Conservation (phyloP, 2,113 vertebrate species). For the Oreochromis spilurus region DNA sequence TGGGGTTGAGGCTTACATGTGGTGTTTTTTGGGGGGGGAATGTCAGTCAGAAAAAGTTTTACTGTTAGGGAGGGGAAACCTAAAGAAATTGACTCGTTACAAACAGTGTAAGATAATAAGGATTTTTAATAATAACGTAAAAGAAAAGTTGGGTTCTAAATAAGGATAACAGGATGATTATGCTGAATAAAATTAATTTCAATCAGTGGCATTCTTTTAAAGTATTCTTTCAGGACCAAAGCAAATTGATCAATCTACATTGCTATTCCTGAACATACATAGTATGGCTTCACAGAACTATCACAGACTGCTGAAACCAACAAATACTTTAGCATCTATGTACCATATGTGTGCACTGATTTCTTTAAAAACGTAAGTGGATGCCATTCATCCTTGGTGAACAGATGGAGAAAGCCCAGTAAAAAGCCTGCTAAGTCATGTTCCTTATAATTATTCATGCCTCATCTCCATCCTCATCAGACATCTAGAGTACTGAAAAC, state of each 20-base stretch:
- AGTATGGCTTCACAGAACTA: background rate
- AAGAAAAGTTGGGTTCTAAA: background rate
- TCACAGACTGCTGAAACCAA: background rate
- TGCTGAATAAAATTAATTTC: background rate
- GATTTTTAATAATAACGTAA: background rate
- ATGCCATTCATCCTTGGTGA: background rate
- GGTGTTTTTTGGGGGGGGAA: background rate
- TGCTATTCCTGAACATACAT: background rate
- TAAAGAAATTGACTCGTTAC: background rate
- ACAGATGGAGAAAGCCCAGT: background rate
- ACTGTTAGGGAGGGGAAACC: background rate
- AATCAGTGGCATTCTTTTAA: background rate
- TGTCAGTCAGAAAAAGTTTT: background rate
- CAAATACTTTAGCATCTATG: background rate
- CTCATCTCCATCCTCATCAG: background rate
- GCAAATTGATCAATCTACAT: background rate
- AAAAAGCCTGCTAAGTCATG: background rate
- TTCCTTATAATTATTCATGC: background rate
- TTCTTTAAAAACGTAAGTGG: background rate
- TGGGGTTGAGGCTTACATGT: background rate
- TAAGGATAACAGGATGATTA: background rate
- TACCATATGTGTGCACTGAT: background rate
- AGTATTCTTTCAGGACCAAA: background rate
- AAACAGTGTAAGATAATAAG: background rate
- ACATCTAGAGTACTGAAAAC: background rate